Conservation (phyloP, 2,797 vertebrate species). For the Sebastes glaucus region DNA sequence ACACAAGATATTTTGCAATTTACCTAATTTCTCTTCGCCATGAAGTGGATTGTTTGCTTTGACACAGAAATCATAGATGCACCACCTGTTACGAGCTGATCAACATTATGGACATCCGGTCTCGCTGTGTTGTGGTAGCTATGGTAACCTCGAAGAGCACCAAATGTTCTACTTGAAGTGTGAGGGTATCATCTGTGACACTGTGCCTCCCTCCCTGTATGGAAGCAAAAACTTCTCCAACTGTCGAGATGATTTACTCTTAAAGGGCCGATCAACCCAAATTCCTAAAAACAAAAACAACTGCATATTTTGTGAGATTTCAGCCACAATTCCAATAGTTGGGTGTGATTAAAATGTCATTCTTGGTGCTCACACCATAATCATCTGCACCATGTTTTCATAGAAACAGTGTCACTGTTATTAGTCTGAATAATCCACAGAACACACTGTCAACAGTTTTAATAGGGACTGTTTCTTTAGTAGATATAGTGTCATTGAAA, state of each 20-base stretch:
- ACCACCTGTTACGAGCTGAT: conserved; percentile 62
- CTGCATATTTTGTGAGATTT: neutral
- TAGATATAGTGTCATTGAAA: neutral
- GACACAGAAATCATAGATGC: conserved; percentile 57
- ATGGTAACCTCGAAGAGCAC: conserved; percentile 83
- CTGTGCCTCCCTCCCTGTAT: conserved; percentile 33
- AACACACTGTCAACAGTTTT: neutral
- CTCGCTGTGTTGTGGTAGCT: conserved; percentile 80
- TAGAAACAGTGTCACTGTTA: neutral
- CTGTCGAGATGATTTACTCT: conserved; percentile 14
- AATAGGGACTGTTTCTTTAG: neutral
- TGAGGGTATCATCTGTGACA: conserved; percentile 76
- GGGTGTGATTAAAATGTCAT: neutral
- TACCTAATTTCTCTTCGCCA: neutral
- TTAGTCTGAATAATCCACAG: neutral
- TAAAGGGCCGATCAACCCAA: neutral
- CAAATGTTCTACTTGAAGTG: conserved; percentile 79
- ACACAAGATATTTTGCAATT: neutral
- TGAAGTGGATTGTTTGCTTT: conserved; percentile 22
- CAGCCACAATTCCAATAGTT: neutral
- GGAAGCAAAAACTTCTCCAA: conserved; percentile 37
- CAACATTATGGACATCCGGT: conserved; percentile 79
- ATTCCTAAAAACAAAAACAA: neutral
- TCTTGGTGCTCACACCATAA: neutral
- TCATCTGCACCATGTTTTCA: neutral